Conservation (phyloP, 2,113 vertebrate species). For the Eclectus roratus region DNA sequence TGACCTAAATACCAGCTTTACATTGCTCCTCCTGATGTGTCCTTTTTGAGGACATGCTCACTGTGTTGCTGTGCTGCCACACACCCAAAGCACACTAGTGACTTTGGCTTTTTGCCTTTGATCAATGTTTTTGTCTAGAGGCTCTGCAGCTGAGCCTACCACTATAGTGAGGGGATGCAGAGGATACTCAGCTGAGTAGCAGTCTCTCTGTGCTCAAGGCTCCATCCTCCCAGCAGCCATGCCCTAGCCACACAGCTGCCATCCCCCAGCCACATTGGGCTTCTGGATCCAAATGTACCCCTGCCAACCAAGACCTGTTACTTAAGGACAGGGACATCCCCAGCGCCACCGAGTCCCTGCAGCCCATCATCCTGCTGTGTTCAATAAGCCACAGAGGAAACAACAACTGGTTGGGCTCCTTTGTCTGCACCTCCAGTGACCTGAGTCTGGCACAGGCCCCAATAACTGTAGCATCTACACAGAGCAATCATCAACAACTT, state of each 20-base stretch:
- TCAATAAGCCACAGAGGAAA: background rate
- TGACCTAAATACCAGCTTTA: background rate
- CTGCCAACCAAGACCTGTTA: background rate
- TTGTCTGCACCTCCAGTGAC: background rate
- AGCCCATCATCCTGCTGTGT: background rate
- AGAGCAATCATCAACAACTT: background rate
- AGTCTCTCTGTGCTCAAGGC: background rate
- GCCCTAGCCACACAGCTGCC: background rate
- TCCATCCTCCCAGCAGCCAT: rapidly evolving
- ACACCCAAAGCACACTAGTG: background rate
- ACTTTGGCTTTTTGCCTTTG: background rate
- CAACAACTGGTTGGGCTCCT: background rate
- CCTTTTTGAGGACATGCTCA: background rate
- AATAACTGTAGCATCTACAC: background rate
- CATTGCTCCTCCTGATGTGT: background rate
- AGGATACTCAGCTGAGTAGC: background rate
- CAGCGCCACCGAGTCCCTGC: background rate
- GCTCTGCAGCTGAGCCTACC: background rate
- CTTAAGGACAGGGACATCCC: background rate
- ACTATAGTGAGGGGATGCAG: background rate
- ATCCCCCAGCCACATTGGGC: rapidly evolving
- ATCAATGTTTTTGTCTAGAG: background rate
- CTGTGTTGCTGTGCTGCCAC: background rate
- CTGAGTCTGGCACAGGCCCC: background rate
- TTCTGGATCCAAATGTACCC: background rate